Base-by-base conservation (phyloP, 2,113 vertebrate genomes). In the Morone saxatilis region DNA sequence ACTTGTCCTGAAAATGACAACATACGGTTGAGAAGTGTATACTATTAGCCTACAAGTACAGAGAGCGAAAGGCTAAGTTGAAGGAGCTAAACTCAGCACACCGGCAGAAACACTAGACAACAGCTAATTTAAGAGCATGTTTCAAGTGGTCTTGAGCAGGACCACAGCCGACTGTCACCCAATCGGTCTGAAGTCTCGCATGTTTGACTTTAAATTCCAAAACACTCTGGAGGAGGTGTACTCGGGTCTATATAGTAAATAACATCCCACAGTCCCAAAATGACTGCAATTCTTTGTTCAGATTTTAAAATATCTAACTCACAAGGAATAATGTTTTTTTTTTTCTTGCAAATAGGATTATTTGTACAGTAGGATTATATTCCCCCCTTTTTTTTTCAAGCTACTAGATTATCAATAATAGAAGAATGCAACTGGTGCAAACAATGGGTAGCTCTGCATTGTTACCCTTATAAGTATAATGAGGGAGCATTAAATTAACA, bases 121-220 rank as follows among this genome's bases (percentile, higher is more conserved):
- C 69, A 47, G 83, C 78, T 88, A 88, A 86, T 81, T 88, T 81
- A 76, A 41, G 84, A 79, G 54, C 69, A 48, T 2, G 19, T 61
- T 66, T 62, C 0, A 36, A 8, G 16, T 13, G 40, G 20, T 41
- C n/a, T 10, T 3, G n/a, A 6, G 47, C 22, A 3, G 53, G 17
- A 45, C 14, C 69, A 41, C 65, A 43, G 43, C 20, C 0, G 60
- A 40, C 13, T 5, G 36, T 19, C n/a, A 12, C 48, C 25, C 14
- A 10, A 16, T 10, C 25, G 6, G 20, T 36, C 8, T 61, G 6
- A n/a, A 17, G 36, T 43, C 16, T 51, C 10, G 1, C 36, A 1
- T 4, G 19, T 62, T 60, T 25, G 41, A 62, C 6, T 13, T 13
- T 13, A 47, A 47, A 14, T 47, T 14, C 45, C 45, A 47, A 47